Conservation (phyloP, 2,113 vertebrate species). For the Panthera tigris region DNA sequence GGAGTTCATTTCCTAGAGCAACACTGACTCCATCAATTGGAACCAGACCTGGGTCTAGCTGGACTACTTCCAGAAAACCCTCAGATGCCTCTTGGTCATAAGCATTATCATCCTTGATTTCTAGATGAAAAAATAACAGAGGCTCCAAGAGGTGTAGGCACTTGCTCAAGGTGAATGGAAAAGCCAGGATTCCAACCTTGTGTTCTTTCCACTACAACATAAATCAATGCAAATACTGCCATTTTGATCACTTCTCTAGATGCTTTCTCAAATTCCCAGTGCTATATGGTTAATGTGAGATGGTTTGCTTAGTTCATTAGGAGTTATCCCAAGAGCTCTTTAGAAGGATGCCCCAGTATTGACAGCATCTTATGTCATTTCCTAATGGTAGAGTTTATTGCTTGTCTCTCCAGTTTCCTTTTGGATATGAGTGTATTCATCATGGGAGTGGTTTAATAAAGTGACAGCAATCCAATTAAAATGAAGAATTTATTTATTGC, state of each 20-base stretch:
- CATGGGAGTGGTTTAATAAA: not conserved
- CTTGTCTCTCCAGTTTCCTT: conserved; percentile 46
- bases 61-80: conserved; percentile 86
- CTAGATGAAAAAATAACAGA: conserved; percentile 7
- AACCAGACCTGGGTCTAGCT: conserved; percentile 85
- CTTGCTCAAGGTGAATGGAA: not conserved
- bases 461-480: conserved; percentile 22
- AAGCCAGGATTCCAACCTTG: not conserved
- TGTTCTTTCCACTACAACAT: not conserved
- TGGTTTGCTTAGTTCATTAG: conserved; percentile 6
- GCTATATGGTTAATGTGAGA: not conserved
- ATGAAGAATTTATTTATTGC: conserved; percentile 52
- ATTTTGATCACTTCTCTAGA: conserved; percentile 11
- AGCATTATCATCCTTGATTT: not conserved
- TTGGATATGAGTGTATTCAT: not conserved
- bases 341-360: not conserved
- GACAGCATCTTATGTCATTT: conserved; percentile 39
- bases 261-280: not conserved
- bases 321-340: not conserved
- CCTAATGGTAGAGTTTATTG: conserved; percentile 19
- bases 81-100: conserved; percentile 80
- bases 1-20: conserved; percentile 65
- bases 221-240: not conserved
- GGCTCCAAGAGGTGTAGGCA: not conserved
- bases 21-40: conserved; percentile 81